Evolutionary conservation across 2,113 vertebrate genomes (phyloP).

Genomic region (Taxidea taxus): DNA sequence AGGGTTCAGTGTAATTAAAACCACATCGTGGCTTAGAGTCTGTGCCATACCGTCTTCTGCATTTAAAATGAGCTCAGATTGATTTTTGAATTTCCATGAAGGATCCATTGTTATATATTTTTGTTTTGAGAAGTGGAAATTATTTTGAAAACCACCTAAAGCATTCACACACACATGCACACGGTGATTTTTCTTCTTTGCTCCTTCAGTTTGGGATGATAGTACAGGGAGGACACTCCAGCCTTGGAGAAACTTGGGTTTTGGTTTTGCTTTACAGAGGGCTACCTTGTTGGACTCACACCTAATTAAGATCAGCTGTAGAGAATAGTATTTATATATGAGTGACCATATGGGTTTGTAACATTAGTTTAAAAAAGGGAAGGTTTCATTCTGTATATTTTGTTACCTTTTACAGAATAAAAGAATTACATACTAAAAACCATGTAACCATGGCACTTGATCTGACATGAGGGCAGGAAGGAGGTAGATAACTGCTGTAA

Average conservation of each 20-base stretch:
- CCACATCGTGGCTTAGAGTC: constrained; percentile 63
- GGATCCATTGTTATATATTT: constrained; percentile 32
- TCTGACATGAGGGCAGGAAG: constrained; percentile 71
- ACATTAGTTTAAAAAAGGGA: constrained; percentile 84
- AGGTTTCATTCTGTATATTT: constrained; percentile 94
- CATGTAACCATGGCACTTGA: constrained; percentile 75
- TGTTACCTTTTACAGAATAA: constrained; percentile 89
- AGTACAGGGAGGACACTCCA: neutral
- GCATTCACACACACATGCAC: neutral
- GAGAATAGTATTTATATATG: constrained; percentile 91
- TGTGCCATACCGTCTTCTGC: constrained; percentile 80
- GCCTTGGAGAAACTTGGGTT: neutral
- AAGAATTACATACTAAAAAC: constrained; percentile 79
- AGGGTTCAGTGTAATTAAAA: constrained; percentile 44
- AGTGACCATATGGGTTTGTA: constrained; percentile 82
- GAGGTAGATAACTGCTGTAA: constrained; percentile 47
- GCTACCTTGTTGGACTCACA: constrained; percentile 59
- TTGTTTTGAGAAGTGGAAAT: constrained; percentile 14
- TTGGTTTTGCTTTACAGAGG: constrained; percentile 44
- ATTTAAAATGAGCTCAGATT: constrained; percentile 25
- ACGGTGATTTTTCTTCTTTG: neutral
- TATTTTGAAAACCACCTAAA: neutral
- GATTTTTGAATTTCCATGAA: constrained; percentile 54
- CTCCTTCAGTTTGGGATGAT: neutral
- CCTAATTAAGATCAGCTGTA: constrained; percentile 80